Conservation (phyloP, 2,888 invertebrate genomes). For the Podotricha telesiphe region DNA sequence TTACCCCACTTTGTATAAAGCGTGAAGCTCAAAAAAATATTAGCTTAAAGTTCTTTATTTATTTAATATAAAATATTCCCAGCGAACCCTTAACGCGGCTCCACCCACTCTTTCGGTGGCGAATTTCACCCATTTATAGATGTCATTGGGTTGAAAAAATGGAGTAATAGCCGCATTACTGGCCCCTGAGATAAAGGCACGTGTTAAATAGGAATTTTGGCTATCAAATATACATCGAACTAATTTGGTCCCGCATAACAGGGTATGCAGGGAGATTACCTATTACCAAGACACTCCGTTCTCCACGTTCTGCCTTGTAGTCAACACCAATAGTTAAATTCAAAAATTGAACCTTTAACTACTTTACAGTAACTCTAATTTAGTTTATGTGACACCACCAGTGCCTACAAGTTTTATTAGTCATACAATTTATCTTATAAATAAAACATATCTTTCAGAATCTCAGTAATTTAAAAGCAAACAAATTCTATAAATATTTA, state of each 20-base stretch:
- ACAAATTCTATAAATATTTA: constrained; percentile 22
- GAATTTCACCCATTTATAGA: constrained; percentile 27
- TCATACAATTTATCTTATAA: not conserved
- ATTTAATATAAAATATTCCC: no score
- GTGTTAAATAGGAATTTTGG: constrained; percentile 11
- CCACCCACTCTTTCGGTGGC: constrained; percentile 24
- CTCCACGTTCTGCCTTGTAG: no score
- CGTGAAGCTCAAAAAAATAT: no score
- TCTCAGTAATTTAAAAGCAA: constrained; percentile 11
- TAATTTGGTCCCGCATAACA: no score
- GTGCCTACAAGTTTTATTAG: not conserved
- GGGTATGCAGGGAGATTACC: no score
- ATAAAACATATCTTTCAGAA: constrained; percentile 4
- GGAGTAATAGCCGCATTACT: constrained; percentile 26
- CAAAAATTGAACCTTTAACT: no score
- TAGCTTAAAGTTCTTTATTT: no score
- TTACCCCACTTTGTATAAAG: no score
- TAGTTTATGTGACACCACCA: no score
- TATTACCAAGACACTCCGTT: no score
- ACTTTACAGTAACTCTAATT: no score
- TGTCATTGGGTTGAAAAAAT: constrained; percentile 33
- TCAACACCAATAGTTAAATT: no score
- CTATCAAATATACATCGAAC: not conserved
- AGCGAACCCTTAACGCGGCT: constrained; percentile 13
- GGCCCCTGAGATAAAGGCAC: constrained; percentile 5